phyloP scores from a whole-genome alignment of 2,113 vertebrate species.

The Sisor rabdophorus region DNA sequence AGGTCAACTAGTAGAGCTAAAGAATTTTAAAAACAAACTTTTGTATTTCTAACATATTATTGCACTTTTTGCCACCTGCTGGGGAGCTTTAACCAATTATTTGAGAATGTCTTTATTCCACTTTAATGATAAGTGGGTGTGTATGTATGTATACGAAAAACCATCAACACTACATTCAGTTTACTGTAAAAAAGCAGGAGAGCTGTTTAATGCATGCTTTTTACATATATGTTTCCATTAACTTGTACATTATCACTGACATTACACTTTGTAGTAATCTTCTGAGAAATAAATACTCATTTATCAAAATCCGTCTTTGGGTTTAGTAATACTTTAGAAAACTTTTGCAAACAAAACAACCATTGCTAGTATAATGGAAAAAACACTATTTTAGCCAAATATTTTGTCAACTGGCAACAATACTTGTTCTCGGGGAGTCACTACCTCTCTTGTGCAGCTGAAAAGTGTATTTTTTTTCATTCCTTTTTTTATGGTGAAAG shows the following conservation, averaged over 20 bases:
- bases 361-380: too few relatives aligned
- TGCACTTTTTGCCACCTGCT: slow-evolving; percentile 1
- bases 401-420: too few relatives aligned
- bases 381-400: too few relatives aligned
- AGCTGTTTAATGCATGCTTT: slow-evolving; percentile 39
- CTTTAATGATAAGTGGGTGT: neutral
- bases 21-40: neutral
- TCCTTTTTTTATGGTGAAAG: too few relatives aligned
- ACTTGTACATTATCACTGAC: neutral
- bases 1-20: neutral
- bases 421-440: too few relatives aligned
- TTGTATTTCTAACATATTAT: neutral
- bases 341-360: too few relatives aligned
- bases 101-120: neutral
- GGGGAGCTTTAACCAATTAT: neutral
- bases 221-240: slow-evolving; percentile 12
- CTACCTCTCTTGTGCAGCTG: too few relatives aligned
- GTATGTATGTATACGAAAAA: neutral
- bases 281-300: slow-evolving; percentile 33
- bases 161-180: slow-evolving; percentile 27
- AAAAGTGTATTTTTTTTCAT: too few relatives aligned
- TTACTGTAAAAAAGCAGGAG: neutral
- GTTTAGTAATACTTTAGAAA: neutral
- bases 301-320: slow-evolving; percentile 1
- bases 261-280: slow-evolving; percentile 22